Evolutionary conservation across 2,888 invertebrate genomes (phyloP).

Genomic region (Tipula helvola): DNA sequence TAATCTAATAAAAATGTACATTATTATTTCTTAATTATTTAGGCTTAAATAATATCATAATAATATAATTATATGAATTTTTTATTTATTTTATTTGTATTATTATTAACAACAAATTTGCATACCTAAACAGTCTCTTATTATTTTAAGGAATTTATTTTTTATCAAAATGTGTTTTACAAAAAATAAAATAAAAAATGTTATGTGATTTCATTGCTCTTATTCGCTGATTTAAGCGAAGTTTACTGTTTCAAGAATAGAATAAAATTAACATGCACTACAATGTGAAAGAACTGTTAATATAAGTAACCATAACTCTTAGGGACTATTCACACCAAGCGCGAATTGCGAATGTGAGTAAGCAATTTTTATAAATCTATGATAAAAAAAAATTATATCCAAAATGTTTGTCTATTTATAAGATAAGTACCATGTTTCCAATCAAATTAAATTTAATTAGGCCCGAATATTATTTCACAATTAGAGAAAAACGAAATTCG

Average conservation of each 20-base stretch:
- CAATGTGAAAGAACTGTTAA: background rate
- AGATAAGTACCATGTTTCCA: too few species aligned
- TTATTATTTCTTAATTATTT: constrained; percentile 4
- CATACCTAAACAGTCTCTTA: background rate
- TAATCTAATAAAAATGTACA: background rate
- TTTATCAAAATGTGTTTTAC: background rate
- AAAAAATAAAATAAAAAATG: background rate
- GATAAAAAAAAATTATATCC: too few species aligned
- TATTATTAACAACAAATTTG: background rate
- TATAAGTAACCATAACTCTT: background rate
- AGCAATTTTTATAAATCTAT: too few species aligned
- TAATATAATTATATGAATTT: background rate
- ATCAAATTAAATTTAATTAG: too few species aligned
- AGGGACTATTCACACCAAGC: too few species aligned
- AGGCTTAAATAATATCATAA: background rate
- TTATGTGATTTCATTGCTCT: background rate
- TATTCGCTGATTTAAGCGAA: background rate
- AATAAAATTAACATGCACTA: background rate
- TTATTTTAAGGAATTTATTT: background rate
- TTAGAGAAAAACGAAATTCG: too few species aligned
- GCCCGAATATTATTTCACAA: too few species aligned
- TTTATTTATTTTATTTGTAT: background rate
- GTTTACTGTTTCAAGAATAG: background rate
- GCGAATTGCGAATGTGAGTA: too few species aligned
- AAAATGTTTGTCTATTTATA: too few species aligned